Evolutionary conservation across 2,113 vertebrate genomes (phyloP).

Genomic region (Dicaeum eximium): DNA sequence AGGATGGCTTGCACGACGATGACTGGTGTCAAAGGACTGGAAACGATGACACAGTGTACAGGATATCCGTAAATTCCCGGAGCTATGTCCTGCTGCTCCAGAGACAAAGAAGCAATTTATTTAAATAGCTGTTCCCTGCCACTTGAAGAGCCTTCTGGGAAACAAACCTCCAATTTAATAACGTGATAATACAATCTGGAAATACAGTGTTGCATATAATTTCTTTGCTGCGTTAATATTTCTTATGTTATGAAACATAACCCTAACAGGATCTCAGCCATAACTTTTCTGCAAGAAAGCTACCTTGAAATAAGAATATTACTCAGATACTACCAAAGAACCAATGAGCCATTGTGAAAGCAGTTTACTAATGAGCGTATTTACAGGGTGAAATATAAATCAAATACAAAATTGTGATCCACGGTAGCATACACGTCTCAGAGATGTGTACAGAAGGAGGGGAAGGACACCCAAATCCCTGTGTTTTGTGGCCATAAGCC

Average conservation of each 20-base stretch:
- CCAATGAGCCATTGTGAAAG: background rate
- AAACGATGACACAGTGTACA: too few species aligned
- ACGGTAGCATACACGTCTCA: accelerated
- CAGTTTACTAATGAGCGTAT: background rate
- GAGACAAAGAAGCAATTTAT: background rate
- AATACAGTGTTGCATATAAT: background rate
- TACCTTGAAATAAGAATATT: background rate
- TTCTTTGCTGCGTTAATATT: background rate
- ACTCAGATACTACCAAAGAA: background rate
- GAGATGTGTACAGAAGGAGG: background rate
- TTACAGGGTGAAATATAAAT: background rate
- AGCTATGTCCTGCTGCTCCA: background rate
- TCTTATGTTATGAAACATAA: background rate
- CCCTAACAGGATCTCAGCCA: background rate
- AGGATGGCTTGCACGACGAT: accelerated
- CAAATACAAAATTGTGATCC: background rate
- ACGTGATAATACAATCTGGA: background rate
- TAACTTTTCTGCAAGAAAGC: background rate
- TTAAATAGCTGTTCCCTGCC: background rate
- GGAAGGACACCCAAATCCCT: background rate
- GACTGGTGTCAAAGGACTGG: background rate
- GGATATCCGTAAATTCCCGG: accelerated
- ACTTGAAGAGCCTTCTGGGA: background rate
- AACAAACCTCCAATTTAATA: background rate
- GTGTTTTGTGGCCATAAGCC: background rate